Percentiles rank a stretch among this genome's conserved stretches.
phyloP scores from a whole-genome alignment of 2,113 vertebrate genomes.

The Corythoichthys haematopterus region DNA sequence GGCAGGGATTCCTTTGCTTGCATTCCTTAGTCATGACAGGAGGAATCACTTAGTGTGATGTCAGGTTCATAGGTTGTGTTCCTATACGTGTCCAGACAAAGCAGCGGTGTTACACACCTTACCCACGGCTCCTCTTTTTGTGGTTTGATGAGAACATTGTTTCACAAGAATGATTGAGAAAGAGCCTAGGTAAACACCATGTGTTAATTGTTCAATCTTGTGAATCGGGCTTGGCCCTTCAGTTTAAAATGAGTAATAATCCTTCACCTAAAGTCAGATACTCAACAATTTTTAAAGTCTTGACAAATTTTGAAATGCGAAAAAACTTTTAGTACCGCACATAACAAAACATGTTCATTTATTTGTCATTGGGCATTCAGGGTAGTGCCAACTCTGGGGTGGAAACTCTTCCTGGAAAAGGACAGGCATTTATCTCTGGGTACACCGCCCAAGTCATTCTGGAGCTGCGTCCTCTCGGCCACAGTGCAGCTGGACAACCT shows the following conservation, averaged over 20 bases:
- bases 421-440: too few relatives aligned
- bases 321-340: too few relatives aligned
- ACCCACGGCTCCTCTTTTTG: constrained; percentile 1
- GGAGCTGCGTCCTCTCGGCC: too few relatives aligned
- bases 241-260: background rate
- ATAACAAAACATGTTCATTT: too few relatives aligned
- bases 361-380: too few relatives aligned
- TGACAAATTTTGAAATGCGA: too few relatives aligned
- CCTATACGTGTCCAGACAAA: constrained; percentile 45
- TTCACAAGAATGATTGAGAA: constrained; percentile 17
- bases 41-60: constrained; percentile 44
- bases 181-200: background rate
- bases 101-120: constrained; percentile 40
- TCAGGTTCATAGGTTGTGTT: constrained; percentile 49
- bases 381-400: too few relatives aligned
- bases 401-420: too few relatives aligned
- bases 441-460: too few relatives aligned
- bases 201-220: background rate
- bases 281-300: too few relatives aligned
- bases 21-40: constrained; percentile 60
- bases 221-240: background rate
- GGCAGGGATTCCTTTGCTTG: constrained; percentile 38
- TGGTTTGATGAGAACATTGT: constrained; percentile 18
- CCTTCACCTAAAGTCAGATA: too few relatives aligned
- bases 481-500: too few relatives aligned